Evolutionary conservation across 2,797 vertebrate genomes (phyloP).

Genomic region (Esox lucius): DNA sequence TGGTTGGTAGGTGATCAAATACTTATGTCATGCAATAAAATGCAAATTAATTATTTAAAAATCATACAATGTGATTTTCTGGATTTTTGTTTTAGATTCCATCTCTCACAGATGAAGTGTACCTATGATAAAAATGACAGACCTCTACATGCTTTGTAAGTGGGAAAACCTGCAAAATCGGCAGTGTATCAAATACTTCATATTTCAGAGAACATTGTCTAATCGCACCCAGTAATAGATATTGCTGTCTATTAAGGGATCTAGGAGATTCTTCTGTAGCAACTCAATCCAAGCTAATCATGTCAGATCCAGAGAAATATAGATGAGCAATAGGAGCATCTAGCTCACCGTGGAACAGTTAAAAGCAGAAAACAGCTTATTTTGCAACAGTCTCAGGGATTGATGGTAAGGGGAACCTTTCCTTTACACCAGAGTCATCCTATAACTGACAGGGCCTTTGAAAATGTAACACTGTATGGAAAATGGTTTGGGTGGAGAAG

Average conservation of each 20-base stretch:
- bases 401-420: conserved; percentile 26
- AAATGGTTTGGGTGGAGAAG: conserved; percentile 18
- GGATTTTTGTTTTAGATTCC: too few species aligned
- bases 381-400: conserved; percentile 26
- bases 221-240: not conserved
- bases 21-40: too few species aligned
- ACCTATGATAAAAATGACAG: too few species aligned
- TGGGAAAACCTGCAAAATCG: too few species aligned
- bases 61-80: too few species aligned
- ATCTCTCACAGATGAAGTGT: too few species aligned
- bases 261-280: conserved; percentile 37
- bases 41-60: too few species aligned
- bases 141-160: too few species aligned
- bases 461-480: conserved; percentile 18
- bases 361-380: conserved; percentile 18
- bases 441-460: conserved; percentile 19
- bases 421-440: not conserved
- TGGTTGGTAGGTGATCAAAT: too few species aligned
- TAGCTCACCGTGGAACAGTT: conserved; percentile 3
- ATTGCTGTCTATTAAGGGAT: not conserved
- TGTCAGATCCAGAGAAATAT: conserved; percentile 15
- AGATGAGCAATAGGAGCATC: not conserved
- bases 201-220: conserved; percentile 38
- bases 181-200: too few species aligned
- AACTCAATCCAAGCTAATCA: conserved; percentile 16